These are phyloP conservation scores for Eospalax fontanierii DNA, from an alignment of 2,797 vertebrate species.

Conservation along the genomic window DNA sequence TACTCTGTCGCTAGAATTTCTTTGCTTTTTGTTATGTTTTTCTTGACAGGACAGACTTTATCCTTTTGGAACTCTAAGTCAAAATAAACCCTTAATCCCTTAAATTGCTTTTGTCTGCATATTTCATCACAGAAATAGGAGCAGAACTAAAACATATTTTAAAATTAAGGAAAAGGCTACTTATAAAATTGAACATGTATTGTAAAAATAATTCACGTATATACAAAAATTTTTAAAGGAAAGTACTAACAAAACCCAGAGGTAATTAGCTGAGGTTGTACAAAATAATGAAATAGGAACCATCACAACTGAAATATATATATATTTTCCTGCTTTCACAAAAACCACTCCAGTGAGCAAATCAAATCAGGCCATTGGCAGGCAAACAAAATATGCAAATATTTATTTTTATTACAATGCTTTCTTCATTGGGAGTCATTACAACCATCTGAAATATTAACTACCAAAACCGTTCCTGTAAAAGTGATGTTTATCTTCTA, in stretches of 20 bases:
- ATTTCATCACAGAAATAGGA: neutral
- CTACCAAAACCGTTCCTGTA: conserved; percentile 25
- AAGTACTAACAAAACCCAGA: neutral
- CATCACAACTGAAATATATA: neutral
- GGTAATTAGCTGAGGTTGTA: neutral
- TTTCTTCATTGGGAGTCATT: conserved; percentile 20
- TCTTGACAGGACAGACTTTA: neutral
- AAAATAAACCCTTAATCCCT: neutral
- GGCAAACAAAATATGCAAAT: neutral
- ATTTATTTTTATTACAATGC: neutral
- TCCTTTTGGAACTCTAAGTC: neutral
- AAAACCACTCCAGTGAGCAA: conserved; percentile 1
- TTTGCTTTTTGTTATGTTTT: neutral
- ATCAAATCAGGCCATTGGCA: conserved; percentile 10
- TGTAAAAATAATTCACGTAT: conserved; percentile 8
- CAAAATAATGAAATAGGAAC: conserved; percentile 2
- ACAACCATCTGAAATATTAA: neutral
- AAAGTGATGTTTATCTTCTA: conserved; percentile 11
- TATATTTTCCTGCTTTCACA: neutral
- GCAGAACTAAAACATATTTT: neutral
- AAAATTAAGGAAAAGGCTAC: neutral
- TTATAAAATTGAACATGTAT: conserved; percentile 28
- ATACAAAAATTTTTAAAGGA: neutral
- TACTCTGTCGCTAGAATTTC: neutral
- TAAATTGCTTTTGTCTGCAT: neutral